A percentile compares a stretch with the other conserved stretches of the same genome.
These are phyloP conservation scores for Tichodroma muraria DNA, from an alignment of 2,113 vertebrate species.

Conservation along the genomic window DNA sequence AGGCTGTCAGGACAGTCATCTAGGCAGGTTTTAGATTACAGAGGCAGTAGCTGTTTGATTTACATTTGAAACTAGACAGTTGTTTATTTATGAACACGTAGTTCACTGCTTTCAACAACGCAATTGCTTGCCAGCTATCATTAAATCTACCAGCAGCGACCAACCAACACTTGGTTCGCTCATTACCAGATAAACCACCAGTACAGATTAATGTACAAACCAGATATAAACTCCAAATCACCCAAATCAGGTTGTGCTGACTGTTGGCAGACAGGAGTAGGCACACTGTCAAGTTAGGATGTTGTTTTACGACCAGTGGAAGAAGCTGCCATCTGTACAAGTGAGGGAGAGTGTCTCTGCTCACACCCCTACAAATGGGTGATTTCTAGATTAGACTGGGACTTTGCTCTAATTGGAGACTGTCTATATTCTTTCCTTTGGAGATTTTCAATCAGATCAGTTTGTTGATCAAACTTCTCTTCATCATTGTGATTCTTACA, in stretches of 20 bases:
- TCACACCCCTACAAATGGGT: background rate
- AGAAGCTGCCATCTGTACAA: background rate
- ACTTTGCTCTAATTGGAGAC: background rate
- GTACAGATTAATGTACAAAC: background rate
- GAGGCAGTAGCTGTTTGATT: background rate
- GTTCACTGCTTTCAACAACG: background rate
- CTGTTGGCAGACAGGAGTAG: background rate
- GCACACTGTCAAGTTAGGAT: background rate
- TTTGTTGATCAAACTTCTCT: background rate
- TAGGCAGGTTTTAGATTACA: background rate
- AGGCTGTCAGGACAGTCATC: background rate
- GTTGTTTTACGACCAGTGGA: background rate
- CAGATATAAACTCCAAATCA: background rate
- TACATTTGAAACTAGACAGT: background rate
- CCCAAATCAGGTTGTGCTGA: background rate
- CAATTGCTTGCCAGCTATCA: background rate
- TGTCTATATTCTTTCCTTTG: background rate
- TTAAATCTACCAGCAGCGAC: background rate
- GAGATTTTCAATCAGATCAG: background rate
- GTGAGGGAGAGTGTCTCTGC: background rate
- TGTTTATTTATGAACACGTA: background rate
- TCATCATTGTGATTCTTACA: background rate
- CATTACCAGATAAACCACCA: background rate
- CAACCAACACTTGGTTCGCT: background rate
- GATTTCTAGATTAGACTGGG: background rate